Evolutionary conservation across 2,888 invertebrate genomes (phyloP), one percentile per base, ranked within the genome.

Genomic region (Pyralis farinalis): DNA sequence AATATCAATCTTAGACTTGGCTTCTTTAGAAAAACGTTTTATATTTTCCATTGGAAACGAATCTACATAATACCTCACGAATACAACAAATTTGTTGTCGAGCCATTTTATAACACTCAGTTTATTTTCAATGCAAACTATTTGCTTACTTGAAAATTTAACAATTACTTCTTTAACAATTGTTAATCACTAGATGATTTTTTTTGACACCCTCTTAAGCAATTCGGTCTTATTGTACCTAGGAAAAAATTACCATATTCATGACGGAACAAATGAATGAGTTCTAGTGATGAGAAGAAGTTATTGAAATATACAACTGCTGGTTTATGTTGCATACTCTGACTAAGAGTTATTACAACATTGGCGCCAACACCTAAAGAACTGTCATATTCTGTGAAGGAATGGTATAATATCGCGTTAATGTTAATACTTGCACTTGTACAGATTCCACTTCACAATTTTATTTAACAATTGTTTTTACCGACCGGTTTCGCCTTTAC

Each of bases 331-430:
- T 37, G 21, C 20, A 62, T 54, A 16, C 50, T 42, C 40, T 51
- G 47, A 7, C 42, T 42, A 16, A 60, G 35, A 10, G 46, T 42
- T n/a, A 55, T 11, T 5, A 61, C 56, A 8, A 58, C 45, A 47
- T 58, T 56, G n/a, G 47, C 45, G 0, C 61, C 58, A 16, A 54
- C 29, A n/a, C 49, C 53, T 37, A 58, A 34, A 30, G 32, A 38
- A 25, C 25, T 25, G 4, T 46, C 51, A 32, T 45, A 33, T 10
- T 49, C 37, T 32, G 32, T 16, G n/a, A 32, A 32, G 34, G 7
- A 35, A 58, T 56, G 7, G 52, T 56, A 4, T 36, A n/a, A n/a
- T n/a, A n/a, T n/a, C n/a, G n/a, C n/a, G n/a, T n/a, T n/a, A n/a
- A n/a, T n/a, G n/a, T n/a, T n/a, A n/a, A n/a, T n/a, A n/a, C n/a